These are phyloP conservation scores for Drosophila multiciliata DNA, from an alignment of 2,888 invertebrate species.

Conservation along the genomic window DNA sequence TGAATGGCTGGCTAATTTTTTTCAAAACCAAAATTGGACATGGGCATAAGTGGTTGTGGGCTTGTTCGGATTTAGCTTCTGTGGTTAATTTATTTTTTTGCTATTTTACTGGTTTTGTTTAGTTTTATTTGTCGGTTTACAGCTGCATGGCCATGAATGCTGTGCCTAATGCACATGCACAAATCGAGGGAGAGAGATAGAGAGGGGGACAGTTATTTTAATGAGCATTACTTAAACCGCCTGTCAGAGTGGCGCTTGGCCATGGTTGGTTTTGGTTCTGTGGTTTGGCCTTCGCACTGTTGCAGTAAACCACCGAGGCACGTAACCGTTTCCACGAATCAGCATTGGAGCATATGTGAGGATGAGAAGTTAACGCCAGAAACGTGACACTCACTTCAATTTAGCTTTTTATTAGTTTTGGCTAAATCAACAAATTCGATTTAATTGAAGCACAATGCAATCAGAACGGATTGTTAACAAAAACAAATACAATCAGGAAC, in stretches of 20 bases:
- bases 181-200: neutral
- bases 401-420: conserved; percentile 27
- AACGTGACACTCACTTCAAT: conserved; percentile 37
- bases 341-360: conserved; percentile 11
- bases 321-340: conserved; percentile 24
- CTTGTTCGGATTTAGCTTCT: conserved; percentile 37
- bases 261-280: conserved; percentile 28
- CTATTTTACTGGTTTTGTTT: conserved; percentile 6
- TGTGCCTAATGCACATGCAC: conserved; percentile 43
- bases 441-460: conserved; percentile 28
- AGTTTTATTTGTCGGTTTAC: conserved; percentile 24
- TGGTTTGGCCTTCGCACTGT: conserved; percentile 39
- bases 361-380: conserved; percentile 14
- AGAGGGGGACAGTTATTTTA: conserved; percentile 55
- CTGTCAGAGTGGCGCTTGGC: conserved; percentile 29
- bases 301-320: conserved; percentile 21
- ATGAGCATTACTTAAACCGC: conserved; percentile 63
- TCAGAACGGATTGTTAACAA: conserved; percentile 15
- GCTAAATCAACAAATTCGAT: conserved; percentile 28
- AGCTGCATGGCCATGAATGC: conserved; percentile 62
- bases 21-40: conserved; percentile 45
- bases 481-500: neutral
- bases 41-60: conserved; percentile 46
- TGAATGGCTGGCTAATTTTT: conserved; percentile 59
- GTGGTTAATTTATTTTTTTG: conserved; percentile 19